Base-by-base conservation (phyloP, 2,797 vertebrate species). In the Lepus townsendii region DNA sequence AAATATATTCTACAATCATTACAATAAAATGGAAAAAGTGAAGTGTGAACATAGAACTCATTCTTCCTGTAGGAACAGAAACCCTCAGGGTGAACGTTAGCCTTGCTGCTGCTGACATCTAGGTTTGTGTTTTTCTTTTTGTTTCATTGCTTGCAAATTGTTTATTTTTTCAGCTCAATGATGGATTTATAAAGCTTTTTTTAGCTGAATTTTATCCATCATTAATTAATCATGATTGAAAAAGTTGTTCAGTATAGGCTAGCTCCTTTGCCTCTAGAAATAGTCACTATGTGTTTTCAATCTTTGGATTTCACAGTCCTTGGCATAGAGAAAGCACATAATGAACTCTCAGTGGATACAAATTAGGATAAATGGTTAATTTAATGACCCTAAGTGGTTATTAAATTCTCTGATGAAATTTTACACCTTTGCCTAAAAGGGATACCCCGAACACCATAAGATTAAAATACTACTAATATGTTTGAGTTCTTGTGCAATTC, bases 371-470 rank as follows among this genome's bases (percentile, higher is more conserved):
- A 78, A 14, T 57, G 10, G 6, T 8, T 42, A 69, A 82, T 32
- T 5, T 72, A 24, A 30, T 68, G 90, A 50, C 79, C 20, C 7
- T 66, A 17, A 20, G 22, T 60, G 14, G 68, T 72, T 80, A 57
- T 91, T 88, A 83, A 85, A 38, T 62, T 91, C 5, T 38, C 12
- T 62, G 35, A 32, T 71, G 60, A 83, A 91, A 68, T 1, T 24
- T 42, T 57, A 19, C 3, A 26, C 1, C 11, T 68, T 35, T 84
- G 72, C 4, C 7, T 88, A 2, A 11, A 38, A 69, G 57, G 47
- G 20, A 76, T 50, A 71, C 2, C 8, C 7, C 17, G 72, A 24
- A 88, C 7, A 5, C 47, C 68, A 0, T 71, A 22, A 88, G 35
- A 30, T 47, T 38, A 75, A 89, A 90, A 62, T 71, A 20, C 5